Base-by-base conservation (phyloP, 2,888 invertebrate species). In the Emesis furor region DNA sequence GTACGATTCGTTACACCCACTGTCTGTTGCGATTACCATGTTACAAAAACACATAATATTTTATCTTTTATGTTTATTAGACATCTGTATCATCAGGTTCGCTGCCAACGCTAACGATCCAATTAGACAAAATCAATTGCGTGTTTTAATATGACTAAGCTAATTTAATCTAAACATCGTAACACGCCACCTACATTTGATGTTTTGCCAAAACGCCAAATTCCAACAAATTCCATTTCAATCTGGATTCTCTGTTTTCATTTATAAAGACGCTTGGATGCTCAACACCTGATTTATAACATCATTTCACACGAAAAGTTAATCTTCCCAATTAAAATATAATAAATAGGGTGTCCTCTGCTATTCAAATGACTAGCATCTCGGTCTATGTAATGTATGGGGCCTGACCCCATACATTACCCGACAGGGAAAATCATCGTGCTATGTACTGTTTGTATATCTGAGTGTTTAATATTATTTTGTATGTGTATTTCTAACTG, bases 41-140 rank as follows among this genome's bases (percentile, higher is more conserved):
- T 55, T 55, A 55, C 51, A 7, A 51, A 55, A 55, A 55, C 51
- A 55, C 51, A n/a, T 51, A 75, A 46, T 67, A 46, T 75, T 67
- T 75, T 67, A 42, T 5, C 39, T 32, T 46, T 59, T 35, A 32
- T 32, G 75, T 32, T 51, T 62, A 67, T 67, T 75, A 30, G 17
- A 67, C 32, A n/a, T 24, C 42, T 67, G 46, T 83, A 85, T 82
- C 83, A 87, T 90, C 86, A 89, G 86, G 86, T 78, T 77, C 85
- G 88, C 88, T 91, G 91, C 91, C 92, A 92, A 85, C 88, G 82
- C 85, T 78, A 89, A 86, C 84, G 83, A 86, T 89, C 88, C 91
- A 94, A 94, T 94, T 93, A 94, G 91, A 90, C 87, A 92, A 91
- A 93, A 94, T 94, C 92, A 94, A 93, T 94, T 93, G 90, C 87